Evolutionary conservation across 2,113 vertebrate genomes (phyloP).

Genomic region (Istiophorus platypterus): DNA sequence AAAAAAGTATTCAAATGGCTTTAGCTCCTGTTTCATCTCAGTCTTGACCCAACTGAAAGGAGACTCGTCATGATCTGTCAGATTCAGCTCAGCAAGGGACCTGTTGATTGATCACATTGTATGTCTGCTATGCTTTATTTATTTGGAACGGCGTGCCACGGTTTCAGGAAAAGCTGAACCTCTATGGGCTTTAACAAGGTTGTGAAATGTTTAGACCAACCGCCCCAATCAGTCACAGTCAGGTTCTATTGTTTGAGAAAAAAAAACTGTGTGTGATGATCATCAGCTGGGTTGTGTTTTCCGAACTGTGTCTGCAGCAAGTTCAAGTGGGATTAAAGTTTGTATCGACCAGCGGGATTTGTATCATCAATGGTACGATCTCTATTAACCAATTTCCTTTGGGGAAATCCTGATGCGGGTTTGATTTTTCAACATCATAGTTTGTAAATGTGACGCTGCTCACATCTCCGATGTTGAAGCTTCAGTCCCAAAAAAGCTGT

Average conservation of each 20-base stretch:
- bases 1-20: slow-evolving; percentile 10
- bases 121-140: too few species aligned
- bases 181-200: too few species aligned
- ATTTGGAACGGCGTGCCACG: too few species aligned
- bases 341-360: neutral
- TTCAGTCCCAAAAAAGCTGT: neutral
- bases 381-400: neutral
- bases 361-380: neutral
- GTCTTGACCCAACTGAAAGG: neutral
- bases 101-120: too few species aligned
- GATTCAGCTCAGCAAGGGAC: too few species aligned
- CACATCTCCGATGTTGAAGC: neutral
- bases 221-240: too few species aligned
- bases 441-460: neutral
- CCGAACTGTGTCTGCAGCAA: neutral
- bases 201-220: too few species aligned
- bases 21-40: neutral
- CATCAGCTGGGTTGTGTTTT: too few species aligned
- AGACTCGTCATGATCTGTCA: too few species aligned
- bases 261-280: too few species aligned
- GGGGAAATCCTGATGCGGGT: neutral
- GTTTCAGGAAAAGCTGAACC: too few species aligned
- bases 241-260: too few species aligned
- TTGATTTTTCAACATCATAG: neutral
- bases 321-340: neutral